Evolutionary conservation across 1,140 invertebrate species (phyloP), one percentile per base, ranked within the genome.

Genomic region (Meloidogyne floridensis): DNA sequence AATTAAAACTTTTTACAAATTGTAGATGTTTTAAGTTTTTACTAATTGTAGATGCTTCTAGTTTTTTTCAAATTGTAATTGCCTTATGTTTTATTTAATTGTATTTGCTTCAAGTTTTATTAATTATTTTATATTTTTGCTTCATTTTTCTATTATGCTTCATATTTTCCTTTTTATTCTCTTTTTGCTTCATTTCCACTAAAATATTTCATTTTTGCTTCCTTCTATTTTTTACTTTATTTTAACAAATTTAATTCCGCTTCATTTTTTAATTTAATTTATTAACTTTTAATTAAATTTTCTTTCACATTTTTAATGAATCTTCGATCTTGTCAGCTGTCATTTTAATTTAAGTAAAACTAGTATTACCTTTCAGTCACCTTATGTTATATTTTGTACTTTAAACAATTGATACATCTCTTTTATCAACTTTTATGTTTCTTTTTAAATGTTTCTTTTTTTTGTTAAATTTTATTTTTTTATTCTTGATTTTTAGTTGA

Each of bases 281-380:
- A n/a, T 65, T 65, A 18, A n/a, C 7, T 65, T 65, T 18, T 65
- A n/a, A n/a, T 7, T 5, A 65, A 65, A 15, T 65, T 18, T n/a
- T 65, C 6, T 6, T 32, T 65, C n/a, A 2, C n/a, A 0, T 13
- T 65, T 65, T 4, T n/a, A 65, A 65, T 4, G 4, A n/a, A n/a
- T 65, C n/a, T 65, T n/a, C n/a, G 59, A 15, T 65, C 59, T 65
- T 65, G 59, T n/a, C 59, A 65, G 59, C n/a, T 65, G 59, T 65
- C 15, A 65, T 8, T 32, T 32, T 32, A 32, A 32, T 32, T 32
- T 7, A 47, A 47, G 4, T 47, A 47, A 47, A 4, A 47, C 32
- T 47, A 47, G 32, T 32, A 32, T 32, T 32, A 32, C 15, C 13
- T 18, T 65, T 65, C 4, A 65, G n/a, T n/a, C 7, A 15, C 59